phyloP scores from a whole-genome alignment of 2,113 vertebrate species.

The Tichodroma muraria region DNA sequence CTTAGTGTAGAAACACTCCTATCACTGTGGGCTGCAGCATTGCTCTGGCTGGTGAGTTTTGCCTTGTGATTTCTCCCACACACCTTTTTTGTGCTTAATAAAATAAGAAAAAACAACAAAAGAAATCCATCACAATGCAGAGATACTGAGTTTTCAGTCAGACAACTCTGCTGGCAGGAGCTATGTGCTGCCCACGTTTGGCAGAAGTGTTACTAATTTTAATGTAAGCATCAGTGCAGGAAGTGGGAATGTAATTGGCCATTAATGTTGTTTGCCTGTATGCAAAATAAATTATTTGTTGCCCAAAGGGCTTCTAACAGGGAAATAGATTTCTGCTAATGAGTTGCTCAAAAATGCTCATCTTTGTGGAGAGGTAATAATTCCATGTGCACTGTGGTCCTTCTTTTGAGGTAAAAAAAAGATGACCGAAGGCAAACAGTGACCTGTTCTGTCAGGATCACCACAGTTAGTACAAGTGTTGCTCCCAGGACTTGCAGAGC shows the following conservation, averaged over 20 bases:
- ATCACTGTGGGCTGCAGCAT: background rate
- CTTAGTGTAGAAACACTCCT: background rate
- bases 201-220: constrained; percentile 26
- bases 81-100: background rate
- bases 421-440: background rate
- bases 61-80: background rate
- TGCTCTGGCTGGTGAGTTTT: background rate
- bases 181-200: background rate
- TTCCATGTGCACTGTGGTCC: background rate
- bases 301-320: constrained; percentile 43
- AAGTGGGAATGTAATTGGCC: constrained; percentile 45
- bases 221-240: constrained; percentile 33
- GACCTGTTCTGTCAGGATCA: background rate
- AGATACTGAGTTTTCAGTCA: background rate
- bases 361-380: background rate
- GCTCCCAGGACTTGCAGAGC: background rate
- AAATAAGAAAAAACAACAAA: background rate
- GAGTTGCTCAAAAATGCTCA: background rate
- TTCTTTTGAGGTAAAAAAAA: background rate
- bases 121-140: background rate
- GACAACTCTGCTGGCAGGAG: background rate
- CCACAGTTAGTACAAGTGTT: background rate
- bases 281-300: constrained; percentile 55
- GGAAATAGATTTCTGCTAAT: constrained; percentile 22
- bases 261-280: constrained; percentile 37